A percentile compares a stretch with the other conserved stretches of the same genome.
Conservation (phyloP, 2,888 invertebrate genomes). For the Encarsia formosa region DNA sequence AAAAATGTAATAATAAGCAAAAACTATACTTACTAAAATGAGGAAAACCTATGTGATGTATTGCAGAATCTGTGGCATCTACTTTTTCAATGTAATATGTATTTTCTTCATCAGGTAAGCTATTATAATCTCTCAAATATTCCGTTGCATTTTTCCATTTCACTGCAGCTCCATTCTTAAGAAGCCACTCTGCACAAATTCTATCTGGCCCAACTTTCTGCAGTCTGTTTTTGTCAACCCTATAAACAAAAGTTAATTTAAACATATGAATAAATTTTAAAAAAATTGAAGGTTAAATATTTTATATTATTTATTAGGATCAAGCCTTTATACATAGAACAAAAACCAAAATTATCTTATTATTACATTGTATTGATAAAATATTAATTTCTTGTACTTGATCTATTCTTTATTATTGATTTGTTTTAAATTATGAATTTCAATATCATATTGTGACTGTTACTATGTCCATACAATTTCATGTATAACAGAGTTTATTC, state of each 20-base stretch:
- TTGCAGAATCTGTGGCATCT: constrained; percentile 75
- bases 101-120: constrained; percentile 59
- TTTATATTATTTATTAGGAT: no score
- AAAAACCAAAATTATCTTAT: no score
- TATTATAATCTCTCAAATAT: constrained; percentile 69
- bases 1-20: no score
- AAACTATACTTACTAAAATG: constrained; percentile 63
- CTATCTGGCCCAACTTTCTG: constrained; percentile 78
- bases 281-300: no score
- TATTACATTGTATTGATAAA: no score
- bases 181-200: constrained; percentile 92
- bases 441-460: no score
- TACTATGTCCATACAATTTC: no score
- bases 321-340: no score
- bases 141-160: constrained; percentile 61
- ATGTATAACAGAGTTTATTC: no score
- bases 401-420: no score
- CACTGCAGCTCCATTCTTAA: constrained; percentile 83
- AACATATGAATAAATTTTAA: background rate
- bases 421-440: no score
- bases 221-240: constrained; percentile 65
- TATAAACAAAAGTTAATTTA: constrained; percentile 31
- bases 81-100: constrained; percentile 61
- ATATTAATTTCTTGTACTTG: no score
- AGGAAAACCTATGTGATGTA: constrained; percentile 79